A percentile compares a stretch with the other conserved stretches of the same genome.
Evolutionary conservation across 2,113 vertebrate genomes (phyloP).

Genomic region (Diglossa brunneiventris): DNA sequence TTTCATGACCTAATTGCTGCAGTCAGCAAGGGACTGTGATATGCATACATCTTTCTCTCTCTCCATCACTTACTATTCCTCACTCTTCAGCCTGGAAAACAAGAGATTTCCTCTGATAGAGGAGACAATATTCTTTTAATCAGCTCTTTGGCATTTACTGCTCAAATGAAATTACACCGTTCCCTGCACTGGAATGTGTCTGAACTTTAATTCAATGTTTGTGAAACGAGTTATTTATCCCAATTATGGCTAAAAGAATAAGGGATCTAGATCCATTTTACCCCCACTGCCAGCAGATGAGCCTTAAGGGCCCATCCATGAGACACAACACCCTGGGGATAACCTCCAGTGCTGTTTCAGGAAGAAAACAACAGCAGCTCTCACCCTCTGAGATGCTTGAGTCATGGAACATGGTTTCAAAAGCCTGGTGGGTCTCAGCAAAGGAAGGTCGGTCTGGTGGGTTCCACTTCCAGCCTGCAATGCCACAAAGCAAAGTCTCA

Average conservation of each 20-base stretch:
- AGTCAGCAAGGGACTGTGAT: not conserved
- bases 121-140: not conserved
- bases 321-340: not conserved
- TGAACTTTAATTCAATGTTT: not conserved
- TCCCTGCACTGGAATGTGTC: not conserved
- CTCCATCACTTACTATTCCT: not conserved
- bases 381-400: conserved; percentile 98
- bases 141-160: not conserved
- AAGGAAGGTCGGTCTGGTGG: conserved; percentile 93
- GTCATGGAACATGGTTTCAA: conserved; percentile 99
- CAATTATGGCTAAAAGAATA: not conserved
- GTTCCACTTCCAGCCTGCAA: conserved; percentile 95
- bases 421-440: conserved; percentile 96
- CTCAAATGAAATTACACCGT: not conserved
- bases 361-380: not conserved
- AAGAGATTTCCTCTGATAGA: not conserved
- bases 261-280: not conserved
- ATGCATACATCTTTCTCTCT: not conserved
- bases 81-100: not conserved
- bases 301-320: not conserved
- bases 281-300: not conserved
- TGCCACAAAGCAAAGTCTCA: not conserved
- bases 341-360: not conserved
- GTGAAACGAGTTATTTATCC: not conserved
- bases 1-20: not conserved